phyloP scores from a whole-genome alignment of 2,113 vertebrate species.

The Pundamilia nyererei region DNA sequence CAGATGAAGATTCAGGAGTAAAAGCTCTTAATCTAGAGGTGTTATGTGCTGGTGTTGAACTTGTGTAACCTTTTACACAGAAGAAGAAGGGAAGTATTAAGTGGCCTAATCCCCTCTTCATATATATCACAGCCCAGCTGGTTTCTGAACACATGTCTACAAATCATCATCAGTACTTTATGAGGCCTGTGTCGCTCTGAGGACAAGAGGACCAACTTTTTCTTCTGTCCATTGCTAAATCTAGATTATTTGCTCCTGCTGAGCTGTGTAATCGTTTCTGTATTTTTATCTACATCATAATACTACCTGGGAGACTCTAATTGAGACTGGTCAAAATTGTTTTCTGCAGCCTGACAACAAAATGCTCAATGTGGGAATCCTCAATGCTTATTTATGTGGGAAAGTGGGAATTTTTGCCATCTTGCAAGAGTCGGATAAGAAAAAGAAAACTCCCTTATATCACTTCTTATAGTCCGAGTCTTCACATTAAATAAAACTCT shows the following conservation, averaged over 20 bases:
- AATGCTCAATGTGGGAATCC: background rate
- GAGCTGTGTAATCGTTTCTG: background rate
- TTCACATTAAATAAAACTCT: background rate
- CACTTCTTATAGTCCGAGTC: background rate
- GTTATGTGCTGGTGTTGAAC: conserved; percentile 13
- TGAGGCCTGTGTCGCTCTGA: background rate
- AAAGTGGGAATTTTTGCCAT: background rate
- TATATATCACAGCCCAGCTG: background rate
- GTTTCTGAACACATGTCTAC: background rate
- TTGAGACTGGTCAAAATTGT: background rate
- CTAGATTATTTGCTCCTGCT: background rate
- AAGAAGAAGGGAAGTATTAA: background rate
- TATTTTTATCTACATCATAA: background rate
- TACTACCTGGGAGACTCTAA: background rate
- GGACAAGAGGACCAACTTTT: background rate
- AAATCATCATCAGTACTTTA: background rate
- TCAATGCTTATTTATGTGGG: background rate
- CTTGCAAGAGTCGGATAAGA: background rate
- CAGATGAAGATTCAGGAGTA: conserved; percentile 43
- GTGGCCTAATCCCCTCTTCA: conserved; percentile 16
- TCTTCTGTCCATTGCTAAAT: background rate
- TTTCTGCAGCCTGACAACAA: background rate
- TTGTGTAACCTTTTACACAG: conserved; percentile 1
- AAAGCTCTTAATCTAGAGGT: background rate
- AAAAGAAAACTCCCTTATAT: background rate